Evolutionary conservation across 2,797 vertebrate genomes (phyloP).

Genomic region (Pseudochirops cupreus): DNA sequence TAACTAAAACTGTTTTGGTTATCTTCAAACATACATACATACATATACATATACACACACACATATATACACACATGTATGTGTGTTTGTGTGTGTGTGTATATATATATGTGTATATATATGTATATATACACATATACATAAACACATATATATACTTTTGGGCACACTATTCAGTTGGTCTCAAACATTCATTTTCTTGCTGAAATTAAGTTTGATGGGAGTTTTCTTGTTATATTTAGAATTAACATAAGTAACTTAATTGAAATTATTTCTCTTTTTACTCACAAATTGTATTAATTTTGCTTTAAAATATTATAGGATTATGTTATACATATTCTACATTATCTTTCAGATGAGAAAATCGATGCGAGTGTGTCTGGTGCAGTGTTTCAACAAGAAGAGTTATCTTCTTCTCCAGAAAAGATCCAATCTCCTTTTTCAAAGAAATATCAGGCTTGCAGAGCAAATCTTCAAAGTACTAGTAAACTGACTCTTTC

Average conservation of each 20-base stretch:
- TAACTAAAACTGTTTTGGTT: not conserved
- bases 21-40: not conserved
- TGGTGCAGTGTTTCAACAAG: slow-evolving; percentile 75
- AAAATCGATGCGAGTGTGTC: slow-evolving; percentile 70
- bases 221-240: slow-evolving; percentile 10
- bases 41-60: not conserved
- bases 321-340: not conserved
- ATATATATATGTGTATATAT: no score
- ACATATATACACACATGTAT: no score
- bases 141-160: not conserved
- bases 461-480: slow-evolving; percentile 94
- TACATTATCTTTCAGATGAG: slow-evolving; percentile 82
- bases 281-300: not conserved
- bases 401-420: slow-evolving; percentile 84
- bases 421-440: slow-evolving; percentile 89
- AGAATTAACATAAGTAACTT: not conserved
- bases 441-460: slow-evolving; percentile 88
- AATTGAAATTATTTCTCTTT: slow-evolving; percentile 26
- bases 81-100: no score
- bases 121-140: no score
- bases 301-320: not conserved
- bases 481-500: slow-evolving; percentile 93
- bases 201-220: slow-evolving; percentile 19
- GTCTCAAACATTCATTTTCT: slow-evolving; percentile 30
- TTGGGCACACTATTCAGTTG: not conserved